Percentiles rank a stretch among this genome's conserved stretches.
These are phyloP conservation scores for Ferrisia virgata DNA, from an alignment of 2,888 invertebrate species.

Conservation along the genomic window DNA sequence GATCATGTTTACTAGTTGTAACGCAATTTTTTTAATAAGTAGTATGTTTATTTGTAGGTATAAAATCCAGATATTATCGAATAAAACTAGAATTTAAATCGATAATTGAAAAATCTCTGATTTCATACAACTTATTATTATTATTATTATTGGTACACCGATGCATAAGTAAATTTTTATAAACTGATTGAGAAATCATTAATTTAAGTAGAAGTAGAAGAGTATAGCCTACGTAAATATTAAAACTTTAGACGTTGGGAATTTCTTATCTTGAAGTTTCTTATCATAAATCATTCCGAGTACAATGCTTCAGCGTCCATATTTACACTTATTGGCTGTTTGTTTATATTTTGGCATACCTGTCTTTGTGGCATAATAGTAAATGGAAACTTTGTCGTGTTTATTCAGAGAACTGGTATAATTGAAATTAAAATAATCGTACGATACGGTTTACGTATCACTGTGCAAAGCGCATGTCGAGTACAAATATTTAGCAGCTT, in stretches of 20 bases:
- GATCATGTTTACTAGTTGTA: neutral
- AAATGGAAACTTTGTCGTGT: no score
- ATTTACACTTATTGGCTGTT: neutral
- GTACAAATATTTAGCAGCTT: constrained; percentile 1
- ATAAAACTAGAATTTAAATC: neutral
- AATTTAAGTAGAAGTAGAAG: no score
- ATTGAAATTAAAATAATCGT: neutral
- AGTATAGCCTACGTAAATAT: no score
- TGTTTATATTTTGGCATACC: neutral
- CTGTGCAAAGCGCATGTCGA: constrained; percentile 7
- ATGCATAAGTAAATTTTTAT: no score
- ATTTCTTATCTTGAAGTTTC: no score
- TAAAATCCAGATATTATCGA: neutral
- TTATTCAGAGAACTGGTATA: no score
- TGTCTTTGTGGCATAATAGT: neutral
- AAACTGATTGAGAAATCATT: no score
- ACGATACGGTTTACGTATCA: neutral
- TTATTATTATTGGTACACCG: no score
- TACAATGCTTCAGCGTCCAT: neutral
- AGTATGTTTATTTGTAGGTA: neutral
- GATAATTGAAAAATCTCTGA: neutral
- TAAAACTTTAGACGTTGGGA: no score
- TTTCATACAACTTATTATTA: no score
- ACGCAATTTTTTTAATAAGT: neutral
- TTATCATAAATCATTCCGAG: no score